Conservation (phyloP, 2,113 vertebrate species). For the Thymallus thymallus region DNA sequence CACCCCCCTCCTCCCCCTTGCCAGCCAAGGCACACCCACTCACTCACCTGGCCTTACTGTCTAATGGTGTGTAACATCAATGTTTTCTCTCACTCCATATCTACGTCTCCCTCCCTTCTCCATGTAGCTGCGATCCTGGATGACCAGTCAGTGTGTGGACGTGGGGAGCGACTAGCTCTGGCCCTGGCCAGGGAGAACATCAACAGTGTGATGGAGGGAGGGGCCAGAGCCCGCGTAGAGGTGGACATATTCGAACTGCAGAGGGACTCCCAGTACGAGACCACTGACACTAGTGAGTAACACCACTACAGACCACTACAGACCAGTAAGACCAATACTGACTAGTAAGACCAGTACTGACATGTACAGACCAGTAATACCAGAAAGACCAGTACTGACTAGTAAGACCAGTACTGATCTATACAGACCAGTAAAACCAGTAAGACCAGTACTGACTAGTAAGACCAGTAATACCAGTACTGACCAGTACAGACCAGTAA, state of each 20-base stretch:
- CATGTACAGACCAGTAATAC: constrained; percentile 22
- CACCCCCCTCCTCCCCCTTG: background rate
- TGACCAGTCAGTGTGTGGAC: constrained; percentile 89
- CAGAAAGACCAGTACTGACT: constrained; percentile 7
- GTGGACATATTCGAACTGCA: constrained; percentile 93
- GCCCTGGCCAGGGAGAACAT: constrained; percentile 90
- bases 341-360: constrained; percentile 42
- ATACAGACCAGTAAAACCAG: background rate
- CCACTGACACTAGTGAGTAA: constrained; percentile 90
- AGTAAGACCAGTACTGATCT: constrained; percentile 27
- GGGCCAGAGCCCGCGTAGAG: constrained; percentile 83
- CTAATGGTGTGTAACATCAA: background rate
- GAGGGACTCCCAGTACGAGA: constrained; percentile 93
- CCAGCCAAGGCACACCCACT: constrained; percentile 1
- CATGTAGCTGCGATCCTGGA: constrained; percentile 82
- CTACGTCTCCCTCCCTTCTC: constrained; percentile 44
- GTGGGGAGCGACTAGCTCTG: constrained; percentile 86
- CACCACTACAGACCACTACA: constrained; percentile 30
- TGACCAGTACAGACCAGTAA: background rate
- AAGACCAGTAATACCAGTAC: background rate
- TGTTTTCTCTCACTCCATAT: constrained; percentile 20
- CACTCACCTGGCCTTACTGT: background rate
- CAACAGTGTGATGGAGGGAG: constrained; percentile 86
- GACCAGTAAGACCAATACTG: constrained; percentile 50
- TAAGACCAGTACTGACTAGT: background rate